Evolutionary conservation across 2,888 invertebrate genomes (phyloP), one percentile per base, ranked within the genome.

Genomic region (Cheilosia impressa): DNA sequence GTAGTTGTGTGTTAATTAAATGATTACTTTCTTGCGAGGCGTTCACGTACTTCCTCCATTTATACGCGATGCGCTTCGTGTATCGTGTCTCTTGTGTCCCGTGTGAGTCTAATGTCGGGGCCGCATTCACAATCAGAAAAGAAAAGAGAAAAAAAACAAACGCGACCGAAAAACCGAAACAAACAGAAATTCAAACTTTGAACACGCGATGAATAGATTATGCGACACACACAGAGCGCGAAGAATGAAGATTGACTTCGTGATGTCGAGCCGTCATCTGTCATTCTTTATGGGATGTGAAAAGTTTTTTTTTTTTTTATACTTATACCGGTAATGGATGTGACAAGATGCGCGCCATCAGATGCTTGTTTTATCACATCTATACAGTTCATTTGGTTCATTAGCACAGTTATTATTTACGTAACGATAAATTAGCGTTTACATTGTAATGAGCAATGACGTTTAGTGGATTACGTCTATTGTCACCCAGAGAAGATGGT

Each of bases 181-280:
- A 24, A 27, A 41, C 17, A 50, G 62, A 22, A 62, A 43, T 47
- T 63, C 34, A 27, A 65, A 57, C 65, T 68, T 63, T 47, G 47
- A 83, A 73, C 77, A 77, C 62, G 72, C 77, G 66, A 83, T 73
- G 72, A 78, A 83, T 78, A 78, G 83, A 78, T 78, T 73, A 83
- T 83, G 78, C 66, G 83, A 68, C 73, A 68, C 31, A 58, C 17
- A 31, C 9, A 13, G 19, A 38, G 60, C 43, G 55, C 43, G 55
- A 57, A 69, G 65, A 45, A 65, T 13, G 60, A 71, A 31, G 71
- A 69, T 69, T 71, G 69, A 77, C 76, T 76, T 72, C 17, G 45
- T 53, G 65, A 71, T 76, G 71, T 65, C 41, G 52, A 41, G 62
- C 47, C 62, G 63, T 73, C 73, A 80, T 79, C 58, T 72, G 69